Evolutionary conservation across 2,797 vertebrate genomes (phyloP), one percentile per base, ranked within the genome.

Genomic region (Trachurus trachurus): DNA sequence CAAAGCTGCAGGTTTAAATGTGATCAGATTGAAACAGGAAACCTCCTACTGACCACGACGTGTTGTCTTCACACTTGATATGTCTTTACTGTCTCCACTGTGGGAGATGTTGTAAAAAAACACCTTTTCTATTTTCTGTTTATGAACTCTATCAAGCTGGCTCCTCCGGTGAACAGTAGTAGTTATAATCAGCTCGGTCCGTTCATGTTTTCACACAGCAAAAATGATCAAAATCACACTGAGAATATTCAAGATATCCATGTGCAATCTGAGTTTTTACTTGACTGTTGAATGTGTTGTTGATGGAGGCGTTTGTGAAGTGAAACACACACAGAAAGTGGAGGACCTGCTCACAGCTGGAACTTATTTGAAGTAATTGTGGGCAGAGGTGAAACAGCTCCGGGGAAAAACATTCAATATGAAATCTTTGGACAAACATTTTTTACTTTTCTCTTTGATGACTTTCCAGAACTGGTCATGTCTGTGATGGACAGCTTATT

Each of bases 21-120:
- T 19, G 47, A 87, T 54, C 57, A 62, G 47, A 66, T 58, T 56
- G 34, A 73, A 54, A 59, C 42, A 61, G 26, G 59, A 60, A 69
- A 53, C 42, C 19, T 74, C 49, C 68, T 10, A 6, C 21, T 22
- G 61, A 63, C 11, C 11, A 42, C 31, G 31, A 34, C 31, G 31
- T 26, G 26, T 26, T 34, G 31, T 34, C 6, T 34, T 2, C 31
- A 34, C 31, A 34, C 31, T 5, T 34, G 6, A 34, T 34, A 34
- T 34, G 39, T 40, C 39, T 40, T 40, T 68, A 56, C 52, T 12
- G 44, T 73, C 45, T 81, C 15, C 21, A 40, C 60, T 26, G 56
- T 26, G 54, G 45, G 58, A 54, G 64, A 57, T 74, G 69, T 53
- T 29, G 19, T 13, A 26, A 26, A 11, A 74, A 62, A 54, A 11